Evolutionary conservation across 1,140 invertebrate species (phyloP), one percentile per base, ranked within the genome.

Genomic region (Drosophila grimshawi): DNA sequence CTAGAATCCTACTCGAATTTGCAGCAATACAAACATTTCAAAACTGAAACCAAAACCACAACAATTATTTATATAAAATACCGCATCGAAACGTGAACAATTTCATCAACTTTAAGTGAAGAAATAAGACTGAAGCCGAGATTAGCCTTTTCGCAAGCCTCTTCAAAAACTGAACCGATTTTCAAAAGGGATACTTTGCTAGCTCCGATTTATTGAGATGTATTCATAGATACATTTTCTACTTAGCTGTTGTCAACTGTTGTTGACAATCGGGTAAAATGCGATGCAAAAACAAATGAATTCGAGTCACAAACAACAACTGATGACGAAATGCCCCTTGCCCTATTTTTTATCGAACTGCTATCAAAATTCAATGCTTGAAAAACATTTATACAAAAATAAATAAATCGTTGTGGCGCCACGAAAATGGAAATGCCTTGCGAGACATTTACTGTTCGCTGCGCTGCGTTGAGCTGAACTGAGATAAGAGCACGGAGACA

Each of bases 381-480:
- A 52, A 33, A 52, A 33, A 32, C 33, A 52, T n/a, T 51, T 30
- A 10, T 52, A 32, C 10, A 52, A 33, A 52, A 52, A 52, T 52
- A 52, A 49, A 30, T 49, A 52, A 52, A 11, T 30, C 46, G 27
- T 49, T 2, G 30, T n/a, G 10, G 10, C 43, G 55, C 19, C 10
- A 39, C 10, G 19, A 19, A 19, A 19, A 19, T 53, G 33, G 37
- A 53, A 53, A 53, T 53, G 11, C 51, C 51, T 7, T 33, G 7
- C 30, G 5, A 41, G 37, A 60, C 57, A 60, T 46, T 59, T 59
- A 46, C 45, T 29, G 30, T n/a, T 32, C 37, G 19, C 37, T 41
- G 5, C 35, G 51, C 51, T 29, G 10, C n/a, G 35, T 8, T 19
- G 19, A 10, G 39, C 39, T 41, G 8, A 39, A 6, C 39, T 41